A percentile compares a stretch with the other conserved stretches of the same genome.
These are phyloP conservation scores for Nemotelus pantherinus DNA, from an alignment of 2,888 invertebrate species.

Conservation along the genomic window DNA sequence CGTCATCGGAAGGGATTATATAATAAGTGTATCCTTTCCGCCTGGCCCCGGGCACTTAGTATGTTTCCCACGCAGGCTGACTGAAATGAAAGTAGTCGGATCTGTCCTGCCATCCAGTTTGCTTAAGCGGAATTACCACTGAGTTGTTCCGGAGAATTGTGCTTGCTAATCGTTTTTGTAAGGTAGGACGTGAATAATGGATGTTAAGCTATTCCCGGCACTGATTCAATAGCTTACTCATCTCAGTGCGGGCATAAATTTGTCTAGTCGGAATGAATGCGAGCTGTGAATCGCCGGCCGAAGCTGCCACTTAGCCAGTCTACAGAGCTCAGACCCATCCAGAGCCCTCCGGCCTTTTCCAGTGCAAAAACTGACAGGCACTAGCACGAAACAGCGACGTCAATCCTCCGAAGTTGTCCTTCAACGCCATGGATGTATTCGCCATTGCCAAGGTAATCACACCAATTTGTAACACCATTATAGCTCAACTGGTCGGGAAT, in stretches of 20 bases:
- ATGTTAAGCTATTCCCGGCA: too few relatives aligned
- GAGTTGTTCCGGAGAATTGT: too few relatives aligned
- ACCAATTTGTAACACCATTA: not conserved
- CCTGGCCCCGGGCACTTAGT: not conserved
- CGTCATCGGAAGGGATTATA: constrained; percentile 33
- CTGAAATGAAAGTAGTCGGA: too few relatives aligned
- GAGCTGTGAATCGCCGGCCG: not conserved
- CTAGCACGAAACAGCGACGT: constrained; percentile 19
- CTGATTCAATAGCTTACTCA: too few relatives aligned
- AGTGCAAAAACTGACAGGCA: not conserved
- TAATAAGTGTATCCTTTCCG: constrained; percentile 15
- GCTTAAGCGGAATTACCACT: too few relatives aligned
- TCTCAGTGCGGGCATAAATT: too few relatives aligned
- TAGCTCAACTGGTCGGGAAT: not conserved
- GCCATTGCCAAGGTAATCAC: constrained; percentile 36
- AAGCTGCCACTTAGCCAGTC: not conserved
- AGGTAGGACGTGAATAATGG: too few relatives aligned
- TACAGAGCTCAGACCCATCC: not conserved
- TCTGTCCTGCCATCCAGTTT: too few relatives aligned
- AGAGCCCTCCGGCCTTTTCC: not conserved
- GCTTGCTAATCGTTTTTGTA: too few relatives aligned
- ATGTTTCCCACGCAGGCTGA: too few relatives aligned
- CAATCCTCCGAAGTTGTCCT: constrained; percentile 15
- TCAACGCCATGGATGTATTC: not conserved
- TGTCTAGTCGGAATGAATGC: not conserved